These are phyloP conservation scores for Saturnia japonica DNA, from an alignment of 2,888 invertebrate genomes.

Conservation along the genomic window DNA sequence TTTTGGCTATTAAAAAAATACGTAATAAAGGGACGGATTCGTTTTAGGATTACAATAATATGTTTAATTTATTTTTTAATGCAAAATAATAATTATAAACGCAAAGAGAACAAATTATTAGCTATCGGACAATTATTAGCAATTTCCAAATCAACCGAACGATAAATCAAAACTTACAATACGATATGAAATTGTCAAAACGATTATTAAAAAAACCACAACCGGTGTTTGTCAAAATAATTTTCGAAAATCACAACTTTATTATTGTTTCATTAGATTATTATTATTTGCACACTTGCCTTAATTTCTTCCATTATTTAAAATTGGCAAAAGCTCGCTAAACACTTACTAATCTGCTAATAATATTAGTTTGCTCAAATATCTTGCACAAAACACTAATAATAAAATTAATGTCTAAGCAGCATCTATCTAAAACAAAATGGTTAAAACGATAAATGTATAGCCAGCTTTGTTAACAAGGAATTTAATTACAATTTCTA, in stretches of 20 bases:
- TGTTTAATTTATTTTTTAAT: background rate
- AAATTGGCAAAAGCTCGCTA: constrained; percentile 24
- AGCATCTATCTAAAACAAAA: background rate
- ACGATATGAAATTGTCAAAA: constrained; percentile 30
- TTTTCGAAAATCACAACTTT: constrained; percentile 43
- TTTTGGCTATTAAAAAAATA: background rate
- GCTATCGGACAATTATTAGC: background rate
- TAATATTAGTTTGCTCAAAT: constrained; percentile 6
- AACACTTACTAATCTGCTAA: constrained; percentile 9
- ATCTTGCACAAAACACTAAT: background rate
- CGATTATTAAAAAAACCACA: constrained; percentile 46
- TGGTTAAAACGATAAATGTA: constrained; percentile 1
- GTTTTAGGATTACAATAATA: constrained; percentile 1
- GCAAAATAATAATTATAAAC: background rate
- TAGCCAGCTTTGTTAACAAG: constrained; percentile 21
- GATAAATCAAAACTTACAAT: constrained; percentile 30
- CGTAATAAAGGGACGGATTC: background rate
- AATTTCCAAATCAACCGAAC: constrained; percentile 29
- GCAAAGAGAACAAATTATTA: background rate
- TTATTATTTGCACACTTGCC: constrained; percentile 52
- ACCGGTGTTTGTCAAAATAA: constrained; percentile 46
- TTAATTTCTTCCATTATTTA: constrained; percentile 28
- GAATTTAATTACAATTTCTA: constrained; percentile 26
- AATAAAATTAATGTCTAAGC: background rate
- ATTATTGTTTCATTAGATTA: constrained; percentile 32